A percentile compares a stretch with the other conserved stretches of the same genome.
These are phyloP conservation scores for Psittacula echo DNA, from an alignment of 2,797 vertebrate species.

Conservation along the genomic window DNA sequence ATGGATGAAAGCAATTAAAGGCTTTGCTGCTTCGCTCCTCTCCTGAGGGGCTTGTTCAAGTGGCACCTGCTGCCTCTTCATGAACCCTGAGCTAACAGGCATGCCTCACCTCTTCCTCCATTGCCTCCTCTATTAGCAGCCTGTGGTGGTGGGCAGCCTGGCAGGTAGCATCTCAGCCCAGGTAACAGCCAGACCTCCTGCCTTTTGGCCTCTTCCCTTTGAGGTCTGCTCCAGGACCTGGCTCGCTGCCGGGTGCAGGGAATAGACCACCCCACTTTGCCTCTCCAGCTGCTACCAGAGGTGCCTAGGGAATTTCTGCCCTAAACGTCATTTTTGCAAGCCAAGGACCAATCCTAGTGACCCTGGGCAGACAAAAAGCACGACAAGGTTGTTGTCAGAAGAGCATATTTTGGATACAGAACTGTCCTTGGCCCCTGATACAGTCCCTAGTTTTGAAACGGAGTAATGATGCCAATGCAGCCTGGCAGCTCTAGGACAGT, in stretches of 20 bases:
- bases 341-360: not conserved
- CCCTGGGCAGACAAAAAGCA: not conserved
- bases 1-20: constrained; percentile 42
- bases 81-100: not conserved
- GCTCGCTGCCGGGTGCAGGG: not conserved
- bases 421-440: not conserved
- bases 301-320: not conserved
- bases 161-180: not conserved
- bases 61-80: not conserved
- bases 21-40: not conserved
- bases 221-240: not conserved
- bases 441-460: not conserved
- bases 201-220: not conserved
- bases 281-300: not conserved
- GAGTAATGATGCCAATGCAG: not conserved
- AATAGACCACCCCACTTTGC: not conserved
- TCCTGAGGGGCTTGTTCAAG: not conserved
- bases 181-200: not conserved
- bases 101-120: not conserved
- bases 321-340: not conserved
- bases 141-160: not conserved
- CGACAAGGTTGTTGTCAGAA: not conserved
- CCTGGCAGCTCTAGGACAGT: not conserved
- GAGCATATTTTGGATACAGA: not conserved
- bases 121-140: not conserved